phyloP scores from a whole-genome alignment of 2,888 invertebrate species.

The Stenodera caucasica region DNA sequence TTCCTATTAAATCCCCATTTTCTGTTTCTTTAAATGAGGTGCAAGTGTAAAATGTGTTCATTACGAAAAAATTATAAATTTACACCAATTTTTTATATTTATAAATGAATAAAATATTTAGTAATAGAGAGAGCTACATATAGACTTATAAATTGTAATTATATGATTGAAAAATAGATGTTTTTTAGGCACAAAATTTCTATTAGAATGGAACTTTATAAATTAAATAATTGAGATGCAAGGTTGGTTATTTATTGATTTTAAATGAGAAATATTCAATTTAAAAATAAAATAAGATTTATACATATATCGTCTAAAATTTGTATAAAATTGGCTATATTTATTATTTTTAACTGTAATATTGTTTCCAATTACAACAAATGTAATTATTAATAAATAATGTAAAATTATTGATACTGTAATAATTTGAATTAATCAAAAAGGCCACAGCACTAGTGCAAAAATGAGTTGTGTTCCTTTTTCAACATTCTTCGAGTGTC shows the following conservation, averaged over 20 bases:
- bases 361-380: not conserved
- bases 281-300: not conserved
- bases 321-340: not conserved
- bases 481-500: too few relatives aligned
- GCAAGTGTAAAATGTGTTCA: slow-evolving; percentile 35
- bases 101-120: not conserved
- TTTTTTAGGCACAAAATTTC: slow-evolving; percentile 18
- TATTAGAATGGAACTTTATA: not conserved
- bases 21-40: slow-evolving; percentile 16
- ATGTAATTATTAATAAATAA: not conserved
- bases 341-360: not conserved
- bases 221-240: slow-evolving; percentile 27
- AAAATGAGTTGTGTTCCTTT: too few relatives aligned
- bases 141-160: slow-evolving; percentile 11
- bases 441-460: too few relatives aligned
- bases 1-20: too few relatives aligned
- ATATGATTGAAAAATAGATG: not conserved
- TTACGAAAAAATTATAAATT: slow-evolving; percentile 27
- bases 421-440: too few relatives aligned
- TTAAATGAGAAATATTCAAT: not conserved
- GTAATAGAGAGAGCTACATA: slow-evolving; percentile 5
- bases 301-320: not conserved
- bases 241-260: slow-evolving; percentile 30
- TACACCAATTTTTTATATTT: slow-evolving; percentile 34
- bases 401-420: not conserved